Evolutionary conservation across 2,888 invertebrate genomes (phyloP), one percentile per base, ranked within the genome.

Genomic region (Bibio marci): DNA sequence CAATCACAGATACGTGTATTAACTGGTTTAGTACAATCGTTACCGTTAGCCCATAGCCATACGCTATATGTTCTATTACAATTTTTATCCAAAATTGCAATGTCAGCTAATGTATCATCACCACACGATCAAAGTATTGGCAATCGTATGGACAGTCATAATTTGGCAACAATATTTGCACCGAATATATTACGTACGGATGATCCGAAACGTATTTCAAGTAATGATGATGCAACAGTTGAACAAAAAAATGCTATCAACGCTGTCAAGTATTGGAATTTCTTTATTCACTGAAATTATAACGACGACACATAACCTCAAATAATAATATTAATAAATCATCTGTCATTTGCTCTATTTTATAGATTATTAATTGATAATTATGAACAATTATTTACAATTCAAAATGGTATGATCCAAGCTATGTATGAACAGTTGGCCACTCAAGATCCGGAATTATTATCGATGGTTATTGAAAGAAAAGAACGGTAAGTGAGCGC

Each of bases 101-200:
- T 71, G 41, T 71, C 83, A 61, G 66, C 68, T 43, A 53, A 55
- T 45, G 64, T 64, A 62, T 50, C 46, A 41, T 33, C 10, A 14
- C 11, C 15, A 14, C 4, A 49, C 38, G 11, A 39, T 55, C 30
- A 46, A 54, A 15, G 43, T 49, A 15, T 42, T 12, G 92, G 92
- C 2, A 92, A 92, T 64, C 88, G 85, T 66, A 94, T 94, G 94
- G 87, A 91, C 59, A 77, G 83, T 33, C 80, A 76, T 38, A 94
- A 92, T 59, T 64, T 94, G 45, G 92, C 94, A 0, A 92, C 90
- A 1, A 73, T 94, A 30, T 88, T 94, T 59, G 92, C 92, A 2
- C 94, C 94, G 1, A 94, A 91, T 53, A 82, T 94, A 50, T 70
- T 94, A 39, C 87, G 90, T 53, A n/a, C 26, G 3, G 25, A 36